phyloP scores from a whole-genome alignment of 2,797 vertebrate species.

The Gambelia wislizenii region DNA sequence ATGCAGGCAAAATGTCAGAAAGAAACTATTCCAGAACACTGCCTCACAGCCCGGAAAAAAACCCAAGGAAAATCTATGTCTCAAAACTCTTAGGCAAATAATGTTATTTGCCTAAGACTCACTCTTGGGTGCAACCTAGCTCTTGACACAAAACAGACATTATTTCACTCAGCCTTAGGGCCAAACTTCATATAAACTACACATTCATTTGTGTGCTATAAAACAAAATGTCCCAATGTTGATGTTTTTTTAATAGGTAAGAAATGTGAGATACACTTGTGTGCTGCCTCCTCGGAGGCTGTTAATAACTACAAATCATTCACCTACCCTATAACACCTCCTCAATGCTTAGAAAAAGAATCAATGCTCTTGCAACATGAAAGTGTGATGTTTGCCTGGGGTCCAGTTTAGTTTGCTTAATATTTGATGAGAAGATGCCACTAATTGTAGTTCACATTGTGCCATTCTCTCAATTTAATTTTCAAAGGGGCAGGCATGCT shows the following conservation, averaged over 20 bases:
- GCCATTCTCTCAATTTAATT: not conserved
- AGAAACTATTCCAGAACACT: too few relatives aligned
- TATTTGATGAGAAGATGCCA: conserved; percentile 2
- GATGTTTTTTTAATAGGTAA: not conserved
- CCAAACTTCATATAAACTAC: not conserved
- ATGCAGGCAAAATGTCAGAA: too few relatives aligned
- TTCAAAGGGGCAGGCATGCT: too few relatives aligned
- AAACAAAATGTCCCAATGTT: not conserved
- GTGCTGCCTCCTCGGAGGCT: not conserved
- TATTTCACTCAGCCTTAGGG: not conserved
- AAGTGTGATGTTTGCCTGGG: not conserved
- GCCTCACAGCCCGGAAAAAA: too few relatives aligned
- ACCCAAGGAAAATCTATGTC: too few relatives aligned
- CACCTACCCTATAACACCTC: not conserved
- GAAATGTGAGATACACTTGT: not conserved
- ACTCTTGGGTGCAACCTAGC: not conserved
- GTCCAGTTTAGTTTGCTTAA: not conserved
- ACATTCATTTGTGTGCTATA: not conserved
- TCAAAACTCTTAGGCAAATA: not conserved
- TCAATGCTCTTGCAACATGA: not conserved
- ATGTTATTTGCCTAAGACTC: not conserved
- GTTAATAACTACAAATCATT: not conserved
- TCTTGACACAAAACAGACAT: not conserved
- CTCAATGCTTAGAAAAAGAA: not conserved
- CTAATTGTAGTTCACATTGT: not conserved